These are phyloP conservation scores for Pomacea maculata DNA, from an alignment of 1,140 invertebrate genomes.

Conservation along the genomic window DNA sequence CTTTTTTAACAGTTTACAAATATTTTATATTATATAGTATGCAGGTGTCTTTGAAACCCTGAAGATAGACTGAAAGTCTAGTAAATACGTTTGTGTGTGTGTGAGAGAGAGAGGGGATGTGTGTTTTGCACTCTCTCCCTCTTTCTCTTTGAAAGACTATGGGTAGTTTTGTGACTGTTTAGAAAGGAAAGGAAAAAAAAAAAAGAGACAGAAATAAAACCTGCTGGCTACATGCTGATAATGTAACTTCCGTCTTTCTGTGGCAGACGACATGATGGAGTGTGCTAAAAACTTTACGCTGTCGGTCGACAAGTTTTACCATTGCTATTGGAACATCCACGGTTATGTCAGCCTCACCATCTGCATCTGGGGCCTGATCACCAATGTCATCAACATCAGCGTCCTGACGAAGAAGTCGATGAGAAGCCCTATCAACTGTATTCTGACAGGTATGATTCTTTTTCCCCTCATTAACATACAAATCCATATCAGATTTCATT, in stretches of 20 bases:
- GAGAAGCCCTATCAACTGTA: constrained; percentile 83
- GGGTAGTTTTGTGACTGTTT: too few species aligned
- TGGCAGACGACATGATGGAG: not conserved
- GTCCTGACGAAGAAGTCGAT: constrained; percentile 87
- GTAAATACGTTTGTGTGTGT: too few species aligned
- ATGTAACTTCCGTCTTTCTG: not conserved
- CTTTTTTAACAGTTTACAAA: too few species aligned
- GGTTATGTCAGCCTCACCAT: constrained; percentile 78
- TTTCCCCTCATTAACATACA: not conserved
- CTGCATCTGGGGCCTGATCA: constrained; percentile 86
- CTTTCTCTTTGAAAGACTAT: too few species aligned
- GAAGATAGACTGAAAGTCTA: too few species aligned
- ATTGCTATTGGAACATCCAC: constrained; percentile 69
- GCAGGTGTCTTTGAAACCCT: too few species aligned
- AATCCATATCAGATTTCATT: too few species aligned
- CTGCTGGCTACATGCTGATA: too few species aligned
- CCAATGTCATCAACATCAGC: constrained; percentile 88
- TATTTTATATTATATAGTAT: too few species aligned
- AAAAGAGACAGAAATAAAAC: not conserved
- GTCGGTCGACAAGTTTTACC: constrained; percentile 10
- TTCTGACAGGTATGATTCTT: constrained; percentile 74
- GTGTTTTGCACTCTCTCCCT: too few species aligned
- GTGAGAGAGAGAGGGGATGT: too few species aligned
- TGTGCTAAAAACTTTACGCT: not conserved
- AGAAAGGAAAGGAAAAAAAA: not conserved